Percentiles rank a stretch among this genome's conserved stretches.
Conservation (phyloP, 2,888 invertebrate genomes). For the Scaptomyza polygonia region DNA sequence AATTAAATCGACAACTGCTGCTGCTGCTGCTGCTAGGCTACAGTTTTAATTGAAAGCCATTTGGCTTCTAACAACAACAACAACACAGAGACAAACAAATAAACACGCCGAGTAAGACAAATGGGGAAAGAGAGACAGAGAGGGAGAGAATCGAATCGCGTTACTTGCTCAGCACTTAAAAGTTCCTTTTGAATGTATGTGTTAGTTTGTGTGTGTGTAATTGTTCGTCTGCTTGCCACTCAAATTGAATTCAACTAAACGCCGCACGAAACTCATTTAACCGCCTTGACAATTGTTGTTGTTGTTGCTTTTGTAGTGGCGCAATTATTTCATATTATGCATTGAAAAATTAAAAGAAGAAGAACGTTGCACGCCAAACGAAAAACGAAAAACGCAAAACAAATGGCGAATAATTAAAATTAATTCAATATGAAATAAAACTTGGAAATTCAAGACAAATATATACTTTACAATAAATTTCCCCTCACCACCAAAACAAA, state of each 20-base stretch:
- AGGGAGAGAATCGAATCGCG: slow-evolving; percentile 30
- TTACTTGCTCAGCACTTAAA: slow-evolving; percentile 12
- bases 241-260: slow-evolving; percentile 57
- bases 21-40: slow-evolving; percentile 40
- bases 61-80: slow-evolving; percentile 55
- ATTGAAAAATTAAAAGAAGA: slow-evolving; percentile 43
- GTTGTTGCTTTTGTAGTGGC: slow-evolving; percentile 33
- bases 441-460: slow-evolving; percentile 39
- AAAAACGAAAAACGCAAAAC: slow-evolving; percentile 26
- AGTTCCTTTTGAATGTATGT: slow-evolving; percentile 9
- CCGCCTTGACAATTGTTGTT: slow-evolving; percentile 60
- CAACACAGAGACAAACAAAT: slow-evolving; percentile 34
- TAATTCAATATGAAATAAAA: slow-evolving; percentile 60
- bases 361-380: slow-evolving; percentile 24
- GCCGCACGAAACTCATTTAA: slow-evolving; percentile 60
- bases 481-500: slow-evolving; percentile 5
- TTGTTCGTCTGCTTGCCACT: slow-evolving; percentile 45
- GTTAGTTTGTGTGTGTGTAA: neutral
- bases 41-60: slow-evolving; percentile 75
- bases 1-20: slow-evolving; percentile 71
- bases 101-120: slow-evolving; percentile 12
- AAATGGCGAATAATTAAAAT: slow-evolving; percentile 73
- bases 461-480: neutral
- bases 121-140: neutral
- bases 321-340: slow-evolving; percentile 64